Evolutionary conservation across 2,113 vertebrate species (phyloP), one percentile per base, ranked within the genome.

Genomic region (Planiliza haematocheilus): DNA sequence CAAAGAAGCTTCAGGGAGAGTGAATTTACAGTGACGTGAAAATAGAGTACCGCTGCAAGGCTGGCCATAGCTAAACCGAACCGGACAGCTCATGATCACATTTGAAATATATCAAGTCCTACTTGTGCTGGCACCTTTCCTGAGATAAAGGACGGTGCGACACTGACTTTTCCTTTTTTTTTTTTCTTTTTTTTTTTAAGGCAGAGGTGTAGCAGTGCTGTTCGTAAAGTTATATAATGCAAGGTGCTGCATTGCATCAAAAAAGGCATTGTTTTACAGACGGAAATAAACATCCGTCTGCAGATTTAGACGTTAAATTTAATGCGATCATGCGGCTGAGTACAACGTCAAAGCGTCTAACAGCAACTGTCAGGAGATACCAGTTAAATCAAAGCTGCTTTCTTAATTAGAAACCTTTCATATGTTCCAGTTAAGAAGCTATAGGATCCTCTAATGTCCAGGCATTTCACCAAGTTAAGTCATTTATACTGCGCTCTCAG

Each of bases 11-110:
- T 74, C 51, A 59, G 84, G 78, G 58, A 64, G 80, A 87, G 52
- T 77, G 77, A 72, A 89, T 89, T 88, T 84, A 88, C 81, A 77
- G 68, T 82, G 86, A 84, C 89, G 84, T 76, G 80, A 81, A 81
- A 74, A 84, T 82, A 38, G 69, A 78, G 75, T 66, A 48, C 57
- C 7, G 46, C 80, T 70, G 63, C 41, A 58, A 81, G 67, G 69
- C 65, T 36, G 63, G 62, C 60, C 21, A 8, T 55, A 66, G 73
- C 64, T 83, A 75, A 83, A 86, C 43, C 42, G 63, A 63, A 82
- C 62, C 12, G 48, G 88, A 89, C 86, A 86, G 74, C 69, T 45
- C 56, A 81, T 81, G 66, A 85, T 89, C 34, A 13, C 52, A 48
- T 76, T 62, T 79, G 64, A 85, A 79, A 86, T 82, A 85, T 61